These are phyloP conservation scores for Trissoscelio sp. DNA, from an alignment of 2,888 invertebrate genomes.

Conservation along the genomic window DNA sequence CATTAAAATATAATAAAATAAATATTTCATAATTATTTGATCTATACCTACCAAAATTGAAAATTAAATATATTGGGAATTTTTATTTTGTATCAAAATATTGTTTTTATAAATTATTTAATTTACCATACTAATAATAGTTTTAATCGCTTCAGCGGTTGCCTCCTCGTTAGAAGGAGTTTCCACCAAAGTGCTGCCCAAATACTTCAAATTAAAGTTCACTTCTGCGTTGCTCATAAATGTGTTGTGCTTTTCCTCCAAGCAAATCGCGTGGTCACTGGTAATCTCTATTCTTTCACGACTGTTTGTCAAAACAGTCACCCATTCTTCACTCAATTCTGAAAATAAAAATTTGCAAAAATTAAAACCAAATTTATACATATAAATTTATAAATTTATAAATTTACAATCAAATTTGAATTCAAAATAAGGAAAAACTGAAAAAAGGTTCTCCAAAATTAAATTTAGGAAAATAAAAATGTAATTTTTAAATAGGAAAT, in stretches of 20 bases:
- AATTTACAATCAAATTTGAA: too few species aligned
- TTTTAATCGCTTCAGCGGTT: constrained; percentile 92
- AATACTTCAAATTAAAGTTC: constrained; percentile 88
- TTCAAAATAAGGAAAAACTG: too few species aligned
- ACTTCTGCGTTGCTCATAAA: constrained; percentile 80
- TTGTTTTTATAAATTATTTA: background rate
- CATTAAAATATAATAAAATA: background rate
- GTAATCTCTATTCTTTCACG: constrained; percentile 84
- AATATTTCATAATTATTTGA: background rate
- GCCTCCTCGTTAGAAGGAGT: constrained; percentile 90
- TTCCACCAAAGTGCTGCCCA: constrained; percentile 91
- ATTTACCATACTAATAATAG: constrained; percentile 87
- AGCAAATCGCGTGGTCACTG: constrained; percentile 76
- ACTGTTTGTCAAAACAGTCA: constrained; percentile 85
- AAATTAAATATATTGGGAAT: too few species aligned
- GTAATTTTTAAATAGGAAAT: too few species aligned
- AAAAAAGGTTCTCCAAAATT: too few species aligned
- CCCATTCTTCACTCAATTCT: constrained; percentile 89
- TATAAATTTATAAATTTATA: too few species aligned
- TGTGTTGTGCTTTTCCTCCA: constrained; percentile 77
- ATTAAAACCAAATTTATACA: too few species aligned
- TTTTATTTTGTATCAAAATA: background rate
- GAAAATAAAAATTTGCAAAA: constrained; percentile 79
- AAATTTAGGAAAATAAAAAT: too few species aligned
- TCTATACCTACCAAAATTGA: too few species aligned